Evolutionary conservation across 1,140 invertebrate species (phyloP).

Genomic region (Pseudomyrmex pallidus): DNA sequence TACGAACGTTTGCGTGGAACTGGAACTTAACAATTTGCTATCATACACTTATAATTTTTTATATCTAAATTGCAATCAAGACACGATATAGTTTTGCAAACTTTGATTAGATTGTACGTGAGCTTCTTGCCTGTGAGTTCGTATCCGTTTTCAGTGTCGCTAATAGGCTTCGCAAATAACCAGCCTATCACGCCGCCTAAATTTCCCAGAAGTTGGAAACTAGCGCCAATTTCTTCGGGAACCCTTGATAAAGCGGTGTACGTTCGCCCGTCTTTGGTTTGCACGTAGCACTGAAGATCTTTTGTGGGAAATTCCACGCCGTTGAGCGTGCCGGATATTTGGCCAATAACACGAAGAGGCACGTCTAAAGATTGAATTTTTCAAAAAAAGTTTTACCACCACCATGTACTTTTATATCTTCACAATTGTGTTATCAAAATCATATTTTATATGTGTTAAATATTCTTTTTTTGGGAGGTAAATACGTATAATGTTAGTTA

Average conservation of each 20-base stretch:
- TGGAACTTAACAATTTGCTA: not conserved
- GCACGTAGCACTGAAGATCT: slow-evolving; percentile 97
- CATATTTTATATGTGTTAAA: not conserved
- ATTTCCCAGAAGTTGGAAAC: slow-evolving; percentile 92
- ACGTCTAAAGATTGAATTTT: slow-evolving; percentile 86
- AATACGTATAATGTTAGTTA: not conserved
- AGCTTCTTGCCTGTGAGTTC: slow-evolving; percentile 88
- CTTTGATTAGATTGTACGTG: not conserved
- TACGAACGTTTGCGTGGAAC: not conserved
- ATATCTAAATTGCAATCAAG: not conserved
- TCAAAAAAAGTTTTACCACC: not conserved
- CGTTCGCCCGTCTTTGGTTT: slow-evolving; percentile 93
- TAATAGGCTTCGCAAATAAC: slow-evolving; percentile 94
- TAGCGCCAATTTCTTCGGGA: slow-evolving; percentile 89
- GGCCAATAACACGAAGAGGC: slow-evolving; percentile 94
- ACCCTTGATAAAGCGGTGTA: slow-evolving; percentile 96
- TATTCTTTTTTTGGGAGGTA: not conserved
- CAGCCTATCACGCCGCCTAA: slow-evolving; percentile 94
- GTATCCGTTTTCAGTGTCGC: slow-evolving; percentile 93
- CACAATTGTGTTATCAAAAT: not conserved
- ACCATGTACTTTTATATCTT: not conserved
- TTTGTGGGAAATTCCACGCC: slow-evolving; percentile 89
- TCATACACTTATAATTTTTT: not conserved
- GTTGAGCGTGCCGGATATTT: slow-evolving; percentile 93
- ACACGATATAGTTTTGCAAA: not conserved